A percentile compares a stretch with the other conserved stretches of the same genome.
These are phyloP conservation scores for Camelus bactrianus DNA, from an alignment of 2,113 vertebrate species.

Conservation along the genomic window DNA sequence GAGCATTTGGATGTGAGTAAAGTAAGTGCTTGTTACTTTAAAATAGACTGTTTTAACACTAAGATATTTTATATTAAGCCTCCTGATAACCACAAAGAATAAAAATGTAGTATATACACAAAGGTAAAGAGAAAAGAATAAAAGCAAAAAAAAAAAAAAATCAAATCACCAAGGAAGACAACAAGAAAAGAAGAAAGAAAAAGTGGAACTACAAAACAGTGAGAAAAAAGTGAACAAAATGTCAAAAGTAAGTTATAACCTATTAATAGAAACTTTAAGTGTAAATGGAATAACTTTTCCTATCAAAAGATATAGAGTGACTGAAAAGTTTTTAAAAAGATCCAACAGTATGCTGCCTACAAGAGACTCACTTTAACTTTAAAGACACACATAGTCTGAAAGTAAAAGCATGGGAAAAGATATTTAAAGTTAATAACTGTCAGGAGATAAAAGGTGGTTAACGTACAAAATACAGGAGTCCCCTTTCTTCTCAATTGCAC, in stretches of 20 bases:
- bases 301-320: background rate
- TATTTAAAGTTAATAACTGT: background rate
- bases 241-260: background rate
- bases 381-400: too few species aligned
- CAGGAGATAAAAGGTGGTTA: background rate
- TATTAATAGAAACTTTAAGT: background rate
- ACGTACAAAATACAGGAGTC: background rate
- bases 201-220: too few species aligned
- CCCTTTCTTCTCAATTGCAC: too few species aligned
- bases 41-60: background rate
- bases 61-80: background rate
- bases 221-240: background rate
- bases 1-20: background rate
- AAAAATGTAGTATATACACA: background rate
- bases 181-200: background rate
- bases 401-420: too few species aligned
- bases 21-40: background rate
- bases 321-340: background rate
- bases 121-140: background rate
- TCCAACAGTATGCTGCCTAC: background rate
- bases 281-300: background rate
- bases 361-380: too few species aligned
- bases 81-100: background rate
- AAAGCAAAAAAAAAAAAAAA: background rate
- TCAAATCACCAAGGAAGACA: background rate